Conservation (phyloP, 2,888 invertebrate species). For the Lochmaea crataegi region DNA sequence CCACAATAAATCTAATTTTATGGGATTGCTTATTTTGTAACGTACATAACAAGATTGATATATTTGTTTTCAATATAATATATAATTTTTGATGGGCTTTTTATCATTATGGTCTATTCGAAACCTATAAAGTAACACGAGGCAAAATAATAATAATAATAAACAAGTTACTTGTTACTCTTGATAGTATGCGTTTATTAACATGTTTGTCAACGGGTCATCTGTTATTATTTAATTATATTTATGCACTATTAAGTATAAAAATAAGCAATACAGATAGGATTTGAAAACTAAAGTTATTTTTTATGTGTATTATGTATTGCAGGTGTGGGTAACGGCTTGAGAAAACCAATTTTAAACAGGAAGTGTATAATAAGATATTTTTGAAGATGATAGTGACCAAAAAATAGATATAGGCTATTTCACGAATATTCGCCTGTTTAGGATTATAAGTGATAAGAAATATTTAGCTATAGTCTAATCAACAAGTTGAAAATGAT, state of each 20-base stretch:
- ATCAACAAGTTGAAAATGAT: too few relatives aligned
- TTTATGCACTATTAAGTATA: background rate
- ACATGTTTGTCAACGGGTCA: background rate
- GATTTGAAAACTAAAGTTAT: too few relatives aligned
- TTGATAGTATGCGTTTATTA: background rate
- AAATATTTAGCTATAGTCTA: too few relatives aligned
- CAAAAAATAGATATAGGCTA: too few relatives aligned
- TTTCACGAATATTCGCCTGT: too few relatives aligned
- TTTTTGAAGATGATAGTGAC: too few relatives aligned
- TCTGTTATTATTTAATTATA: background rate
- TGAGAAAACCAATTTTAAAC: too few relatives aligned
- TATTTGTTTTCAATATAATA: constrained; percentile 22
- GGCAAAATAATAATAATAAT: constrained; percentile 1
- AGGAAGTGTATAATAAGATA: too few relatives aligned
- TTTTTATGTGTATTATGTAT: too few relatives aligned
- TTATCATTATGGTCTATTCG: constrained; percentile 1
- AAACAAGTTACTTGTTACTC: background rate
- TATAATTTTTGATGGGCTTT: constrained; percentile 12
- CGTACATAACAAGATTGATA: constrained; percentile 18
- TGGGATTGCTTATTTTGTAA: constrained; percentile 25
- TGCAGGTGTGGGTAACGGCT: too few relatives aligned
- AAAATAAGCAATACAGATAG: background rate
- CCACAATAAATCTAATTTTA: constrained; percentile 37
- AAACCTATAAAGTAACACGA: constrained; percentile 5
- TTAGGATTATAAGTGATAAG: too few relatives aligned